Evolutionary conservation across 2,888 invertebrate species (phyloP).

Genomic region (Apocheima hispidaria): DNA sequence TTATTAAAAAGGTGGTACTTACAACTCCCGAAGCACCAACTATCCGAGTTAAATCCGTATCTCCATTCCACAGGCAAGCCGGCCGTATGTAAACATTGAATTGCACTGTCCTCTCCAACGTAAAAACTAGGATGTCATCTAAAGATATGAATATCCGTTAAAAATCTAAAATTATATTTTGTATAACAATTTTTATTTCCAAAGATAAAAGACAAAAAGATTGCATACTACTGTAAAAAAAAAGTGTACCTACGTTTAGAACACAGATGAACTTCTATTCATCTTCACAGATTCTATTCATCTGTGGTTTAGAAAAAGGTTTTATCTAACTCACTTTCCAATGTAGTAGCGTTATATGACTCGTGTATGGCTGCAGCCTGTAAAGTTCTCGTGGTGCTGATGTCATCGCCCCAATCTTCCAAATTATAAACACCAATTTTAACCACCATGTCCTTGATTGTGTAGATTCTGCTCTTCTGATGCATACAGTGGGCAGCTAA

Average conservation of each 20-base stretch:
- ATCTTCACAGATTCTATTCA: too few relatives aligned
- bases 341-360: slow-evolving; percentile 63
- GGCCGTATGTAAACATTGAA: slow-evolving; percentile 83
- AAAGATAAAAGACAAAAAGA: neutral
- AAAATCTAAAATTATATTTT: slow-evolving; percentile 13
- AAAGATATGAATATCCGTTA: slow-evolving; percentile 45
- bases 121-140: slow-evolving; percentile 86
- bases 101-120: slow-evolving; percentile 75
- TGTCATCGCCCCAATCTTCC: slow-evolving; percentile 79
- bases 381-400: slow-evolving; percentile 75
- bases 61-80: slow-evolving; percentile 86
- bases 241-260: too few relatives aligned
- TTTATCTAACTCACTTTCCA: slow-evolving; percentile 69
- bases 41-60: slow-evolving; percentile 62
- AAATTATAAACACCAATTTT: slow-evolving; percentile 80
- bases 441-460: slow-evolving; percentile 69
- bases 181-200: neutral
- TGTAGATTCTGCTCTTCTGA: slow-evolving; percentile 59
- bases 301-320: neutral
- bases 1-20: slow-evolving; percentile 47
- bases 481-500: slow-evolving; percentile 85
- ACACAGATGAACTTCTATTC: too few relatives aligned
- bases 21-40: slow-evolving; percentile 77
- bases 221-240: neutral
- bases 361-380: slow-evolving; percentile 68